Evolutionary conservation across 2,888 invertebrate species (phyloP).

Genomic region (Endomychus coccineus): DNA sequence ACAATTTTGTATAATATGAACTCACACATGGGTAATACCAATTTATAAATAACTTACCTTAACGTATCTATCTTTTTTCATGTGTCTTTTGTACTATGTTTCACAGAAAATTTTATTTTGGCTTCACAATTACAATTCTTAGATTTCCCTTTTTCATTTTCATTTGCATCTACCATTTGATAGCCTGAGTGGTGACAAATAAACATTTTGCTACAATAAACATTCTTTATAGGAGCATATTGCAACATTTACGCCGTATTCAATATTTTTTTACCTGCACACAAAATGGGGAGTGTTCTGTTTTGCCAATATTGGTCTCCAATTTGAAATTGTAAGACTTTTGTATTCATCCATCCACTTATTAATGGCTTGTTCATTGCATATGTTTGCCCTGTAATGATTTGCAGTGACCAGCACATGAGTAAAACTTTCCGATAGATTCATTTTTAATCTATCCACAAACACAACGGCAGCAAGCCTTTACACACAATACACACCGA

Average conservation of each 20-base stretch:
- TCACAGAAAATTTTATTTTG: slow-evolving; percentile 2
- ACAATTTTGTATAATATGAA: no score
- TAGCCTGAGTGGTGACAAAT: slow-evolving; percentile 6
- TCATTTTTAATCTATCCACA: slow-evolving; percentile 2
- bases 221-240: slow-evolving; percentile 1
- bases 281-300: slow-evolving; percentile 6
- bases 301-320: slow-evolving; percentile 6
- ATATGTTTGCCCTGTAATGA: slow-evolving; percentile 6
- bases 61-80: not conserved
- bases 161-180: slow-evolving; percentile 2
- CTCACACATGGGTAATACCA: no score
- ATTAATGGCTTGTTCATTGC: slow-evolving; percentile 3
- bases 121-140: no score
- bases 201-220: slow-evolving; percentile 3
- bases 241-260: slow-evolving; percentile 2
- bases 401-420: slow-evolving; percentile 2
- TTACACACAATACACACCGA: not conserved
- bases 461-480: no score
- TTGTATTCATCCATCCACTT: slow-evolving; percentile 6
- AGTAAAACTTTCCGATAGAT: slow-evolving; percentile 4
- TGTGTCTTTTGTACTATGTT: slow-evolving; percentile 3
- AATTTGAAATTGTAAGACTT: slow-evolving; percentile 1
- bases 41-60: not conserved
- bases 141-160: slow-evolving; percentile 3
- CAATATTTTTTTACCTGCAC: slow-evolving; percentile 3